A percentile compares a stretch with the other conserved stretches of the same genome.
phyloP scores from a whole-genome alignment of 2,797 vertebrate genomes.

The Crenuchus spilurus region DNA sequence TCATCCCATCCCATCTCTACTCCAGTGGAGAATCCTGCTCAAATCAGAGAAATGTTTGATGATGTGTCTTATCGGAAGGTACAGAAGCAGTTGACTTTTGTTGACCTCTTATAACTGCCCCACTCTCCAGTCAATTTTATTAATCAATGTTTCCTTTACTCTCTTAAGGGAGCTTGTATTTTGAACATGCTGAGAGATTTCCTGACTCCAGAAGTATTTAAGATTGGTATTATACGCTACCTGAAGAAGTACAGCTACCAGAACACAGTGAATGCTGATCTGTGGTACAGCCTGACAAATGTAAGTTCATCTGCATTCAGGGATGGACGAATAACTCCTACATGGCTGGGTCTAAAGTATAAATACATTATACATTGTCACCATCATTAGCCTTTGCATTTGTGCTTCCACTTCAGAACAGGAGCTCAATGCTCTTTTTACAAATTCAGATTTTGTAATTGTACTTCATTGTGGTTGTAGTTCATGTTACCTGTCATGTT shows the following conservation, averaged over 20 bases:
- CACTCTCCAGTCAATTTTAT: background rate
- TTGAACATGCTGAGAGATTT: slow-evolving; percentile 82
- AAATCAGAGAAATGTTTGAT: slow-evolving; percentile 85
- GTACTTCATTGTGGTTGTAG: no score
- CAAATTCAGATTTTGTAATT: no score
- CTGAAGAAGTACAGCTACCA: slow-evolving; percentile 76
- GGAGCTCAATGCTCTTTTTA: no score
- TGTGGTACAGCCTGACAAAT: slow-evolving; percentile 78
- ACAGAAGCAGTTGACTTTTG: slow-evolving; percentile 5
- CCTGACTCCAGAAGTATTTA: slow-evolving; percentile 73
- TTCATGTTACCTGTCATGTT: no score
- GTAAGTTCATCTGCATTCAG: slow-evolving; percentile 61
- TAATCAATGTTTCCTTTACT: background rate
- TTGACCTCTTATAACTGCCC: no score
- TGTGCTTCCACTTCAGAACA: no score
- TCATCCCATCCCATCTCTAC: slow-evolving; percentile 84
- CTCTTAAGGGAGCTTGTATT: slow-evolving; percentile 80
- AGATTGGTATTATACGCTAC: slow-evolving; percentile 75
- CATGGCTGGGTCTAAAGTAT: no score
- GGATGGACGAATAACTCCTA: background rate
- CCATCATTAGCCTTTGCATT: no score
- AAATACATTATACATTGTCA: no score
- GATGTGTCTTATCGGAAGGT: slow-evolving; percentile 84
- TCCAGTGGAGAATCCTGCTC: slow-evolving; percentile 76
- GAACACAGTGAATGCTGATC: slow-evolving; percentile 76